Conservation (phyloP, 2,113 vertebrate genomes). For the Paracanthobrama guichenoti region DNA sequence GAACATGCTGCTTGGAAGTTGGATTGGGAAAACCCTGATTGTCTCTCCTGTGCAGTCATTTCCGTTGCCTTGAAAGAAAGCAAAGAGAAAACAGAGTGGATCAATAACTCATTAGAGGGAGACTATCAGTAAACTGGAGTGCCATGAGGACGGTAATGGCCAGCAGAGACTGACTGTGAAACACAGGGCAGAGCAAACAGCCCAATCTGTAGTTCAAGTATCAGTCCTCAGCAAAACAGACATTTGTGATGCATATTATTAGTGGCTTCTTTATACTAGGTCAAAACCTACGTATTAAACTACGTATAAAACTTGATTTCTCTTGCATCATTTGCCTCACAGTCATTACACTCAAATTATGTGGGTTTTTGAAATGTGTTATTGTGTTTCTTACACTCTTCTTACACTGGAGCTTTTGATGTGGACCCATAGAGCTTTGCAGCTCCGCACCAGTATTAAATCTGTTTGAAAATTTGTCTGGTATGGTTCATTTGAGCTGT, state of each 20-base stretch:
- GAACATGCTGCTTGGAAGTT: slow-evolving; percentile 54
- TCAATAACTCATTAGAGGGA: slow-evolving; percentile 77
- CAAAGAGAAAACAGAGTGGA: slow-evolving; percentile 71
- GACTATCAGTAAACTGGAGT: slow-evolving; percentile 64
- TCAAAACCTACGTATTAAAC: neutral
- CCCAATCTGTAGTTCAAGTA: slow-evolving; percentile 40
- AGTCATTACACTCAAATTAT: neutral
- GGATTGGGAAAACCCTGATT: slow-evolving; percentile 55
- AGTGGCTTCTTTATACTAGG: neutral
- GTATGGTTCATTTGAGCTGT: neutral
- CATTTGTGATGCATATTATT: neutral
- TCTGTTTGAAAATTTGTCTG: neutral
- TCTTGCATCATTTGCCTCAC: neutral
- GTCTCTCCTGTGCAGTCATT: slow-evolving; percentile 66
- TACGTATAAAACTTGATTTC: neutral
- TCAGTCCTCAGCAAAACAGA: neutral
- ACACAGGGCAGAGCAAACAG: slow-evolving; percentile 60
- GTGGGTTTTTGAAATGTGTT: neutral
- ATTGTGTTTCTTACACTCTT: neutral
- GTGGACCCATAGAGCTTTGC: neutral
- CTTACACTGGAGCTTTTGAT: neutral
- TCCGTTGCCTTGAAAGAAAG: slow-evolving; percentile 68
- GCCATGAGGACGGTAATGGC: slow-evolving; percentile 64
- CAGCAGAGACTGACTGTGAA: slow-evolving; percentile 63
- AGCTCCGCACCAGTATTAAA: neutral